Evolutionary conservation across 2,888 invertebrate species (phyloP).

Genomic region (Nasonovia ribisnigri): DNA sequence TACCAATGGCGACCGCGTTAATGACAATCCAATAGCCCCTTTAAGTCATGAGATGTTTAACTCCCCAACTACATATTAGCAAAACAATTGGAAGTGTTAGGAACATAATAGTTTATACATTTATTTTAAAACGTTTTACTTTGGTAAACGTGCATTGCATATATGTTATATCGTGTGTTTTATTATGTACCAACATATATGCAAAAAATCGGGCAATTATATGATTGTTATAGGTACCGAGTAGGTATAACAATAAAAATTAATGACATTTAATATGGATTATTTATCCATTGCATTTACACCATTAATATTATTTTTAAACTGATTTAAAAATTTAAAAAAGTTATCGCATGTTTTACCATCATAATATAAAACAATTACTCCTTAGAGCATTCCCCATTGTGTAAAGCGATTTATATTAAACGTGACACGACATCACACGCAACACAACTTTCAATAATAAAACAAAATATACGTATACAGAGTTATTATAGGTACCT

Average conservation of each 20-base stretch:
- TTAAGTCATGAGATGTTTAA: neutral
- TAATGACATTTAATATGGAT: neutral
- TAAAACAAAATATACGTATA: neutral
- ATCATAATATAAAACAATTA: slow-evolving; percentile 20
- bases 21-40: neutral
- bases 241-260: too few species aligned
- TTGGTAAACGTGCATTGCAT: neutral
- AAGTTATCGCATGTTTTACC: neutral
- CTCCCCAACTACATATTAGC: neutral
- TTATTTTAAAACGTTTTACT: neutral
- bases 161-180: neutral
- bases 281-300: neutral
- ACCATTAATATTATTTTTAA: neutral
- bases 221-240: neutral
- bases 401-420: slow-evolving; percentile 24
- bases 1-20: too few species aligned
- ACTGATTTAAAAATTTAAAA: neutral
- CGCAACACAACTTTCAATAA: neutral
- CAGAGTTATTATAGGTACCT: neutral
- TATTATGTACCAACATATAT: neutral
- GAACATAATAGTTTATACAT: neutral
- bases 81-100: neutral
- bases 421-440: neutral
- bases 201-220: neutral
- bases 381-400: neutral